Conservation (phyloP, 2,888 invertebrate species). For the Elegia similella region DNA sequence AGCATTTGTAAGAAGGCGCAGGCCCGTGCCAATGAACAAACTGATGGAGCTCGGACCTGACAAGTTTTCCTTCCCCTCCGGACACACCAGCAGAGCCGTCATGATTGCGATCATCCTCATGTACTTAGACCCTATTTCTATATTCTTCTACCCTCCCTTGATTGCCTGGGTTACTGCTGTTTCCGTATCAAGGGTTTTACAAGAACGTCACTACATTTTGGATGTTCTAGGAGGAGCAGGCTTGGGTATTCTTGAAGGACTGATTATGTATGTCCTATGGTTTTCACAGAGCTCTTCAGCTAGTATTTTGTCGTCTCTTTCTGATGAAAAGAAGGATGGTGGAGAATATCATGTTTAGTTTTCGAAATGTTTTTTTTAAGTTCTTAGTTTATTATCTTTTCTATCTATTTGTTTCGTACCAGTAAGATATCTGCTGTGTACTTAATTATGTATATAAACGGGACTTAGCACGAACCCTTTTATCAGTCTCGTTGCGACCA, state of each 20-base stretch:
- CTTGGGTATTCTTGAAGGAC: constrained; percentile 88
- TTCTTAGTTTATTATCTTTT: too few relatives aligned
- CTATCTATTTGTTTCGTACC: too few relatives aligned
- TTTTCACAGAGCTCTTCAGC: constrained; percentile 83
- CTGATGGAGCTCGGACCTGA: constrained; percentile 90
- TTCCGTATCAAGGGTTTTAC: constrained; percentile 89
- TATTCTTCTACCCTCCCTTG: constrained; percentile 83
- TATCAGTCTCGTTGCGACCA: too few relatives aligned
- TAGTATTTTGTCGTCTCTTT: constrained; percentile 82
- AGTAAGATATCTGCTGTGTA: too few relatives aligned
- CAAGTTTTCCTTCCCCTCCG: constrained; percentile 96
- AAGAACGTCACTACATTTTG: constrained; percentile 92
- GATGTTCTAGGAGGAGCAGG: constrained; percentile 90
- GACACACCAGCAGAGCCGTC: constrained; percentile 93
- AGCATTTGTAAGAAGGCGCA: constrained; percentile 87
- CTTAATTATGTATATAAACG: too few relatives aligned
- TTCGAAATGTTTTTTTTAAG: background rate
- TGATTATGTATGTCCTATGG: constrained; percentile 85
- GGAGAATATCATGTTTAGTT: constrained; percentile 85
- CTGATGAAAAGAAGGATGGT: constrained; percentile 86
- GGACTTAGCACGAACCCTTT: too few relatives aligned
- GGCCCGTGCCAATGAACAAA: constrained; percentile 88
- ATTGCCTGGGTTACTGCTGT: constrained; percentile 89
- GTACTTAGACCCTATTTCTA: constrained; percentile 82
- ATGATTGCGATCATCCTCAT: constrained; percentile 88